Conservation (phyloP, 1,140 invertebrate genomes). For the Luehdorfia chinensis region DNA sequence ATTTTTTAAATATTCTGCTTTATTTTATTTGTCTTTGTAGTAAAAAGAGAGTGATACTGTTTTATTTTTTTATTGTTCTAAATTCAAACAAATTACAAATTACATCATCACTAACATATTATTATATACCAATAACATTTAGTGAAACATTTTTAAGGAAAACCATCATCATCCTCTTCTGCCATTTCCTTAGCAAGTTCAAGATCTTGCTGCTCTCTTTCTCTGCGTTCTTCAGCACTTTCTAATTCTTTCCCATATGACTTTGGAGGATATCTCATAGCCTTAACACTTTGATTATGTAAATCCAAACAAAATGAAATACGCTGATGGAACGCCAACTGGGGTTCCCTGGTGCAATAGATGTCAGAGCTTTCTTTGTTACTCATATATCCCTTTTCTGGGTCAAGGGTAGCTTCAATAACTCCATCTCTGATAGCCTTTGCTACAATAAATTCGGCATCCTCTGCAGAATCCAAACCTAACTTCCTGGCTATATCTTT, state of each 20-base stretch:
- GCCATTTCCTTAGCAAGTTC: conserved; percentile 99
- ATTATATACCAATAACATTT: too few species aligned
- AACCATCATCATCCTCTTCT: conserved; percentile 98
- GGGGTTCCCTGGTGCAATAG: conserved; percentile 97
- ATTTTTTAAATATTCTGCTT: too few species aligned
- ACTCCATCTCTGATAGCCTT: conserved; percentile 99
- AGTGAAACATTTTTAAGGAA: conserved; percentile 64
- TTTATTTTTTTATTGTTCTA: too few species aligned
- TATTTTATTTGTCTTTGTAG: too few species aligned
- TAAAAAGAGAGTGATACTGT: too few species aligned
- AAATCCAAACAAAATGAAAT: conserved; percentile 98
- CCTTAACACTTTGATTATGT: conserved; percentile 98
- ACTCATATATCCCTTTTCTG: conserved; percentile 96
- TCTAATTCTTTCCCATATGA: conserved; percentile 99
- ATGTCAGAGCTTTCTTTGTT: conserved; percentile 98
- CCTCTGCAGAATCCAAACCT: conserved; percentile 95
- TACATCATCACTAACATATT: too few species aligned
- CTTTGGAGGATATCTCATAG: conserved; percentile 99
- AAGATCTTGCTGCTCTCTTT: conserved; percentile 97
- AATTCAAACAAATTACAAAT: conserved; percentile 25
- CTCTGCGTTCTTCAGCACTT: conserved; percentile 96
- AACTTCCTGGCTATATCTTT: conserved; percentile 96
- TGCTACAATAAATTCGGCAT: conserved; percentile 99
- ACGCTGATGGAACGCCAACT: conserved; percentile 97
- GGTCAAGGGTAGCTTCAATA: conserved; percentile 97